Percentiles rank a stretch among this genome's conserved stretches.
Evolutionary conservation across 2,888 invertebrate species (phyloP).

Genomic region (Labia minor): DNA sequence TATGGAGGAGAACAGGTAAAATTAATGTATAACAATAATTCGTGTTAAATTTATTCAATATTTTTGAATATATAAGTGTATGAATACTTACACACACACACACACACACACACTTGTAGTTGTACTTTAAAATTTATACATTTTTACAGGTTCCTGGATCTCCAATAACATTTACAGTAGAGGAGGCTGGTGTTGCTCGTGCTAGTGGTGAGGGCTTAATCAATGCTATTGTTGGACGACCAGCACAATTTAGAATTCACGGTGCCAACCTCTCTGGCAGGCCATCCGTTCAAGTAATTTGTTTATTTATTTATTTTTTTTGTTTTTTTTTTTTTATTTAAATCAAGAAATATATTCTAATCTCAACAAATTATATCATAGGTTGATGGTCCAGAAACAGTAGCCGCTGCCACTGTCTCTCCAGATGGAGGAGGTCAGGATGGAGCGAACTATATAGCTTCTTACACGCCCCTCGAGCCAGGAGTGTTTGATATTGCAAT

Average conservation of each 20-base stretch:
- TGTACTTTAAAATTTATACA: not conserved
- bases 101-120: not conserved
- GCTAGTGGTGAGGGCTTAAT: conserved; percentile 49
- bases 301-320: not conserved
- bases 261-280: conserved; percentile 39
- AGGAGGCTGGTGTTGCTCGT: conserved; percentile 46
- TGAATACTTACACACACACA: no score
- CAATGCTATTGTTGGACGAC: conserved; percentile 41
- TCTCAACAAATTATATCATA: conserved; percentile 26
- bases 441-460: conserved; percentile 57
- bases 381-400: conserved; percentile 51
- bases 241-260: conserved; percentile 43
- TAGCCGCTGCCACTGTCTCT: conserved; percentile 42
- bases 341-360: not conserved
- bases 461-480: conserved; percentile 83
- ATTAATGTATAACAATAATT: conserved; percentile 33
- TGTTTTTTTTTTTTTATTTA: not conserved
- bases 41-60: not conserved
- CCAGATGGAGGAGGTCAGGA: conserved; percentile 45
- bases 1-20: conserved; percentile 46
- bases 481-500: conserved; percentile 84
- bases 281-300: conserved; percentile 35
- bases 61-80: not conserved
- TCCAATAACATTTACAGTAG: conserved; percentile 45
- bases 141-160: conserved; percentile 33